Conservation (phyloP, 1,140 invertebrate genomes). For the Scaptomyza hsui region DNA sequence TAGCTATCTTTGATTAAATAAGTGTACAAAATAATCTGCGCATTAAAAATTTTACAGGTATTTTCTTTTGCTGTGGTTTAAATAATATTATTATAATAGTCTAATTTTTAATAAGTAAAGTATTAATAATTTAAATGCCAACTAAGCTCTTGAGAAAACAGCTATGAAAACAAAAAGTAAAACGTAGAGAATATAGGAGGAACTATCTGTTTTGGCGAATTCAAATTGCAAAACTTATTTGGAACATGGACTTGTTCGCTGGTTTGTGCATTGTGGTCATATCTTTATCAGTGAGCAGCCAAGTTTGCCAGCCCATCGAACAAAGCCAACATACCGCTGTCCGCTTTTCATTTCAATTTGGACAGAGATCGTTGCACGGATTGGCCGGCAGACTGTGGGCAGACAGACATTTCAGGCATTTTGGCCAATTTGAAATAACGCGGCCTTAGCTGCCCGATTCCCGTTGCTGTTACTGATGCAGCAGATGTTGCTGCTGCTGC, state of each 20-base stretch:
- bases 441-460: slow-evolving; percentile 15
- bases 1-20: not conserved
- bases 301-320: slow-evolving; percentile 42
- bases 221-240: slow-evolving; percentile 2
- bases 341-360: slow-evolving; percentile 78
- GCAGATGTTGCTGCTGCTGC: slow-evolving; percentile 29
- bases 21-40: too few relatives aligned
- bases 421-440: slow-evolving; percentile 76
- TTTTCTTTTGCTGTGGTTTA: too few relatives aligned
- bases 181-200: too few relatives aligned
- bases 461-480: slow-evolving; percentile 22
- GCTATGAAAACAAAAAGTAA: too few relatives aligned
- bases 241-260: slow-evolving; percentile 11
- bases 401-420: slow-evolving; percentile 57
- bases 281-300: slow-evolving; percentile 57
- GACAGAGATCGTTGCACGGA: slow-evolving; percentile 25
- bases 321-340: slow-evolving; percentile 63
- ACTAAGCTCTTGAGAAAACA: too few relatives aligned
- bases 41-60: too few relatives aligned
- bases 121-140: too few relatives aligned
- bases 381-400: slow-evolving; percentile 33
- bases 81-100: too few relatives aligned
- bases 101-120: too few relatives aligned
- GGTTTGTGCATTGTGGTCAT: slow-evolving; percentile 34
- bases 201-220: too few relatives aligned